phyloP scores from a whole-genome alignment of 2,113 vertebrate genomes.

The Rafetus swinhoei region DNA sequence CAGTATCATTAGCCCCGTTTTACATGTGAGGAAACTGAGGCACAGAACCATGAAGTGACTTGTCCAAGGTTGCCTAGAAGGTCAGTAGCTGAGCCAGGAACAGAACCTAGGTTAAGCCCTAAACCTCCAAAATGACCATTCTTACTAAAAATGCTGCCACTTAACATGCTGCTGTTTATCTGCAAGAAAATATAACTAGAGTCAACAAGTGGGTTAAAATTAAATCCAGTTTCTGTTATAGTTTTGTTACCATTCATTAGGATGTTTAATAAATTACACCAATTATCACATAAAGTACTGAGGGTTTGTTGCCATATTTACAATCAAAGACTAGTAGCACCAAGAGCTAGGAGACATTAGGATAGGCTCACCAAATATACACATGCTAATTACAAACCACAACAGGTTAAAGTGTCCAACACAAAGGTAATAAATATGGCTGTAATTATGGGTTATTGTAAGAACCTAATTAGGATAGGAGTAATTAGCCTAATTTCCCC shows the following conservation, averaged over 20 bases:
- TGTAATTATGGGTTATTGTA: conserved; percentile 76
- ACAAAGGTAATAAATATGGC: conserved; percentile 74
- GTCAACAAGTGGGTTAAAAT: accelerated
- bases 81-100: not conserved
- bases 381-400: conserved; percentile 61
- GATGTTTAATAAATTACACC: not conserved
- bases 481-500: conserved; percentile 65
- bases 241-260: not conserved
- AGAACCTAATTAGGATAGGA: conserved; percentile 71
- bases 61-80: not conserved
- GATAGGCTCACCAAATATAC: accelerated
- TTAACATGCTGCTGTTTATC: accelerated
- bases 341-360: not conserved
- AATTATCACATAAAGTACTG: not conserved
- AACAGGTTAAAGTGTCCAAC: conserved; percentile 80
- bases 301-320: conserved; percentile 31
- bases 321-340: not conserved
- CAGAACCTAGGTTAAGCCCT: not conserved
- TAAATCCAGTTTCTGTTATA: not conserved
- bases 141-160: not conserved
- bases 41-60: not conserved
- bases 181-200: not conserved
- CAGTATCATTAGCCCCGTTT: not conserved
- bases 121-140: not conserved
- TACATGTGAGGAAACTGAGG: not conserved